Evolutionary conservation across 2,888 invertebrate species (phyloP).

Genomic region (Eristalis intricaria): DNA sequence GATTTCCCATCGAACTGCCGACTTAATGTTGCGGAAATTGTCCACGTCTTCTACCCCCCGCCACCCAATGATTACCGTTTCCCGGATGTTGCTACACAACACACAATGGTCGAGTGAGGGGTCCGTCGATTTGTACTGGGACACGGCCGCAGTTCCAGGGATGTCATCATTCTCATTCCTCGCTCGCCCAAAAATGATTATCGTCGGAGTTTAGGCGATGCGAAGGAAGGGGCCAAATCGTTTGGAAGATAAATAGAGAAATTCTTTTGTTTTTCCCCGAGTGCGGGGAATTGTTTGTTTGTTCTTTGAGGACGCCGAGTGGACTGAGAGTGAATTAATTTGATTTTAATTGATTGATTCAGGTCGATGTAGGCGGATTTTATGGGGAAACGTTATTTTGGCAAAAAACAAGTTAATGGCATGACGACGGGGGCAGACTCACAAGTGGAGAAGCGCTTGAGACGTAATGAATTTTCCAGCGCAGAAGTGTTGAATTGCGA

Average conservation of each 20-base stretch:
- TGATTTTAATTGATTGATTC: conserved; percentile 32
- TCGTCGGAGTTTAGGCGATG: background rate
- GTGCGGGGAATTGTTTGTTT: background rate
- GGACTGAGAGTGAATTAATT: conserved; percentile 20
- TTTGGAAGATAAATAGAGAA: background rate
- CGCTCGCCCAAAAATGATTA: background rate
- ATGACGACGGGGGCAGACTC: background rate
- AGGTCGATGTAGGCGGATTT: background rate
- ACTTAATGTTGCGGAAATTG: conserved; percentile 62
- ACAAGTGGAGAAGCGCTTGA: background rate
- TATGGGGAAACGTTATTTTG: background rate
- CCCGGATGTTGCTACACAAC: background rate
- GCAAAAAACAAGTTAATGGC: conserved; percentile 1
- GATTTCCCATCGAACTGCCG: conserved; percentile 29
- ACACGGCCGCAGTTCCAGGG: background rate
- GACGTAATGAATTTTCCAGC: background rate
- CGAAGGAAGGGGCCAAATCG: background rate
- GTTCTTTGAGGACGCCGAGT: background rate
- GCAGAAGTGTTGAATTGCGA: background rate
- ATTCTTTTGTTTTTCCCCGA: background rate
- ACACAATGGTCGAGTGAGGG: background rate
- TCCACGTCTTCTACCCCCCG: background rate
- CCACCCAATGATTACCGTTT: background rate
- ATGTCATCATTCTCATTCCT: background rate
- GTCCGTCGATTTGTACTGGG: background rate